A percentile compares a stretch with the other conserved stretches of the same genome.
phyloP scores from a whole-genome alignment of 1,140 invertebrate species.

The Asobara japonica region DNA sequence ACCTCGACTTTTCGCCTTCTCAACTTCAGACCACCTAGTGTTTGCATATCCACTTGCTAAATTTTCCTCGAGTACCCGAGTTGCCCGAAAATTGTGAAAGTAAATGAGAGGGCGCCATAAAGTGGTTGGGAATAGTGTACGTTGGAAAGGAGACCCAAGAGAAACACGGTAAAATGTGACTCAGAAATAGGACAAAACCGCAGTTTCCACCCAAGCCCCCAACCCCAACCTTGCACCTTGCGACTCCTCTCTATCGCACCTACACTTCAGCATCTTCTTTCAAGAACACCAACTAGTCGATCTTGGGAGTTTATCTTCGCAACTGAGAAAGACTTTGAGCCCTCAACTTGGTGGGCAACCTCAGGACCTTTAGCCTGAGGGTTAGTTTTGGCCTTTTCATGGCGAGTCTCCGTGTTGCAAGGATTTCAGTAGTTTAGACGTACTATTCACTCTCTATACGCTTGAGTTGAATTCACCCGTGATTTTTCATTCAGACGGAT shows the following conservation, averaged over 20 bases:
- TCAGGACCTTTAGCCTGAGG: not conserved
- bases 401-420: not conserved
- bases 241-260: not conserved
- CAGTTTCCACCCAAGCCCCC: too few relatives aligned
- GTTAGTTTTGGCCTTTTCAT: constrained; percentile 5
- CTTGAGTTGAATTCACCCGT: too few relatives aligned
- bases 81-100: too few relatives aligned
- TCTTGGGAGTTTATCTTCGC: not conserved
- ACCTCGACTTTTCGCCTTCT: too few relatives aligned
- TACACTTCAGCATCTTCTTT: too few relatives aligned
- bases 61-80: too few relatives aligned
- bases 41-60: too few relatives aligned
- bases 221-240: not conserved
- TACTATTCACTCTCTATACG: not conserved
- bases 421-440: not conserved
- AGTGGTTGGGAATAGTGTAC: not conserved
- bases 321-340: not conserved
- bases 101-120: not conserved
- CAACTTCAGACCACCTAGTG: too few relatives aligned
- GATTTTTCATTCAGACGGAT: too few relatives aligned
- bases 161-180: not conserved
- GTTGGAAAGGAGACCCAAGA: not conserved
- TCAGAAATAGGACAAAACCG: not conserved
- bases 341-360: not conserved
- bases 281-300: too few relatives aligned